Conservation (phyloP, 1,140 invertebrate species). For the Rhopalosiphum maidis region DNA sequence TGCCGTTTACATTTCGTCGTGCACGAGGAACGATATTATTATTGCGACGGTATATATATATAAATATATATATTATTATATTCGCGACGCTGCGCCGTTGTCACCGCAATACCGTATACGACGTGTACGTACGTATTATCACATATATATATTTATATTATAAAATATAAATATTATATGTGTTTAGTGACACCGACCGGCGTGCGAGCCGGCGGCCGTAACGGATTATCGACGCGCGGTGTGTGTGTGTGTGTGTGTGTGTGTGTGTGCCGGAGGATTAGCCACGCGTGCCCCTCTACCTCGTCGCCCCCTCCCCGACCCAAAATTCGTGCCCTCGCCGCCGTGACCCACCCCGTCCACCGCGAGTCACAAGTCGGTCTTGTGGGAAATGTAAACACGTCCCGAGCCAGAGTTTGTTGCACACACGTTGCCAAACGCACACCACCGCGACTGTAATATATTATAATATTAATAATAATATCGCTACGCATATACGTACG, state of each 20-base stretch:
- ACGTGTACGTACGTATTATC: no score
- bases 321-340: neutral
- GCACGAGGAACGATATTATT: neutral
- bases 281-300: neutral
- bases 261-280: conserved; percentile 37
- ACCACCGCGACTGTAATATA: neutral
- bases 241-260: neutral
- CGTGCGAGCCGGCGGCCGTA: conserved; percentile 39
- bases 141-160: neutral
- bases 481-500: neutral
- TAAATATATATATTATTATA: neutral
- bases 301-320: no score
- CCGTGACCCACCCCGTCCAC: neutral
- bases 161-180: neutral
- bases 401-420: neutral
- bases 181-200: conserved; percentile 11
- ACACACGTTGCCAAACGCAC: conserved; percentile 7
- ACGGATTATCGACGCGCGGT: conserved; percentile 46
- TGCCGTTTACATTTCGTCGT: neutral
- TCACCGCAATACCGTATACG: no score
- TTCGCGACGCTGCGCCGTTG: neutral
- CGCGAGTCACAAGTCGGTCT: neutral
- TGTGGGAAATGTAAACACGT: conserved; percentile 56
- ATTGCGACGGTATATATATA: neutral
- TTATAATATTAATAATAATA: neutral